Evolutionary conservation across 2,888 invertebrate species (phyloP).

Genomic region (Rhogogaster chlorosoma): DNA sequence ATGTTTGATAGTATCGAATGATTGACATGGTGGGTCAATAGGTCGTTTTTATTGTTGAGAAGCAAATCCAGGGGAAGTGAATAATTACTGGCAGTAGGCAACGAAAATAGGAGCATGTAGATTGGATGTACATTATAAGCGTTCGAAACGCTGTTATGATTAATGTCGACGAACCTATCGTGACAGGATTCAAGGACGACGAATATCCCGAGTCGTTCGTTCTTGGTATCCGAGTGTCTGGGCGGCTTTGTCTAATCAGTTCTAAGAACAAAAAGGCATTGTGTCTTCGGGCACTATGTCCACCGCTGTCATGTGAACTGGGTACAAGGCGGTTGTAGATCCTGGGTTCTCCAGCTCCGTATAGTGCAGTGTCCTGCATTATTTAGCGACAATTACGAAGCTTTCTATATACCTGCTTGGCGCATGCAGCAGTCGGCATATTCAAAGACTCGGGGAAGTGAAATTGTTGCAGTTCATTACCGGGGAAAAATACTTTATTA

Average conservation of each 20-base stretch:
- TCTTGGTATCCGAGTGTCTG: conserved; percentile 11
- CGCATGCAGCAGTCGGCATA: conserved; percentile 61
- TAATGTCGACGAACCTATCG: conserved; percentile 42
- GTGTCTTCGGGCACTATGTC: conserved; percentile 35
- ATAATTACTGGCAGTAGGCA: conserved; percentile 13
- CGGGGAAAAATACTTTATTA: conserved; percentile 60
- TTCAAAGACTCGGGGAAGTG: conserved; percentile 62
- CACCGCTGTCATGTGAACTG: conserved; percentile 34
- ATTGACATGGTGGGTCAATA: background rate
- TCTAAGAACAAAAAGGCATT: conserved; percentile 46
- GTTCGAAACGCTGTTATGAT: conserved; percentile 36
- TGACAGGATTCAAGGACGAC: conserved; percentile 49
- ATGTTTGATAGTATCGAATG: background rate
- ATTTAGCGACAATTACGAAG: conserved; percentile 62
- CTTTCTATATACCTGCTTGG: conserved; percentile 57
- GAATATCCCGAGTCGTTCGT: conserved; percentile 23
- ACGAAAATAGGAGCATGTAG: conserved; percentile 4
- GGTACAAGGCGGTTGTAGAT: conserved; percentile 26
- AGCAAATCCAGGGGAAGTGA: background rate
- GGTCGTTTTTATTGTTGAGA: conserved; percentile 10
- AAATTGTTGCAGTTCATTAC: conserved; percentile 67
- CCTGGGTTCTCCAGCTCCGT: background rate
- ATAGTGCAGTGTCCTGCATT: conserved; percentile 57
- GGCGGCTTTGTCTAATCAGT: conserved; percentile 48
- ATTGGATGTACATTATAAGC: background rate